These are phyloP conservation scores for Mormyrus iriodes DNA, from an alignment of 2,113 vertebrate genomes.

Conservation along the genomic window DNA sequence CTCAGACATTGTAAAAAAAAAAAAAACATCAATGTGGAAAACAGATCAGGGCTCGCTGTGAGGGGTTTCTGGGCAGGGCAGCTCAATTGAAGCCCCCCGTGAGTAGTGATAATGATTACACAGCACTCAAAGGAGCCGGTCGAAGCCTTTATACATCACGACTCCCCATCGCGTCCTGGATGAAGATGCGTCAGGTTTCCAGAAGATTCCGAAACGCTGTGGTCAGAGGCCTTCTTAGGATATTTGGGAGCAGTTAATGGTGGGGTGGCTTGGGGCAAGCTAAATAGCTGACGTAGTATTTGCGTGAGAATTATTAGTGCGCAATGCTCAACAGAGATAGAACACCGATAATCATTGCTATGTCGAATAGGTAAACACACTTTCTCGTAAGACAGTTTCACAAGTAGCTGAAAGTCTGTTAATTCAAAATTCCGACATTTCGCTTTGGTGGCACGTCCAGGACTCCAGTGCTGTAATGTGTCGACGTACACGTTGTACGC, in stretches of 20 bases:
- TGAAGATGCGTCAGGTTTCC: neutral
- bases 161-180: neutral
- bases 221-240: neutral
- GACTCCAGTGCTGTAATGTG: neutral
- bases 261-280: neutral
- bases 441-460: neutral
- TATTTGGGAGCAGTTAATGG: neutral
- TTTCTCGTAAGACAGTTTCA: neutral
- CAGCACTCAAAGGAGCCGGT: neutral
- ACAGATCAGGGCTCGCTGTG: neutral
- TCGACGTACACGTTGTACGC: neutral
- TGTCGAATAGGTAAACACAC: neutral
- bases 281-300: neutral
- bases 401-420: neutral
- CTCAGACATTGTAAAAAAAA: neutral
- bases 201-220: neutral
- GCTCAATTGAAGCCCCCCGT: neutral
- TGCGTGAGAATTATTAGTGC: neutral
- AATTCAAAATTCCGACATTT: neutral
- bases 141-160: neutral
- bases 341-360: neutral
- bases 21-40: neutral
- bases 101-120: neutral
- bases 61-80: neutral
- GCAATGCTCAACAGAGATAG: neutral